These are phyloP conservation scores for Piprites chloris DNA, from an alignment of 2,113 vertebrate species.

Conservation along the genomic window DNA sequence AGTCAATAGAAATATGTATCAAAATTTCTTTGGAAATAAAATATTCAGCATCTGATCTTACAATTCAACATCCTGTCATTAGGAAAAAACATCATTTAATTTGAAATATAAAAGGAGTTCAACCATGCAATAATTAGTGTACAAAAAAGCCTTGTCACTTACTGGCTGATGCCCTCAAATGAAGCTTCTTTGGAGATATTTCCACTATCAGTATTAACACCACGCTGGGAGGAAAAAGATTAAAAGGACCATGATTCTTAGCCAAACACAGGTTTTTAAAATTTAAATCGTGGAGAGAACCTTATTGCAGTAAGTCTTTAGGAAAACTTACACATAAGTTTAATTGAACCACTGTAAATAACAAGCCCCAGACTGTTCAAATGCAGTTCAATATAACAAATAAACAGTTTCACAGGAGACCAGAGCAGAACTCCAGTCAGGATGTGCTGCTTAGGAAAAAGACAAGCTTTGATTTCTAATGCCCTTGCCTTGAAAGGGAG, in stretches of 20 bases:
- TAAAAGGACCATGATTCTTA: background rate
- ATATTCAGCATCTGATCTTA: background rate
- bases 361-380: background rate
- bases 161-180: slow-evolving; percentile 93
- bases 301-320: background rate
- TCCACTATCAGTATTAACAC: slow-evolving; percentile 90
- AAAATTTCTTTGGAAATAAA: background rate
- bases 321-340: background rate
- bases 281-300: background rate
- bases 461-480: background rate
- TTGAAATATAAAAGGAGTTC: background rate
- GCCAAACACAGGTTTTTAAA: background rate
- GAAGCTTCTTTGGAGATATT: slow-evolving; percentile 87
- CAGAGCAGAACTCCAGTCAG: background rate
- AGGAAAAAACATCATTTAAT: background rate
- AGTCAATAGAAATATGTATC: background rate
- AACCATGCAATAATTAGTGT: background rate
- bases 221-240: slow-evolving; percentile 71
- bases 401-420: background rate
- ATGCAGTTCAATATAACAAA: background rate
- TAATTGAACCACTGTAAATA: background rate
- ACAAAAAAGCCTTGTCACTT: slow-evolving; percentile 62
- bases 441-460: background rate
- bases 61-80: background rate
- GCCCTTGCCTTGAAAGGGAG: background rate